Evolutionary conservation across 1,140 invertebrate genomes (phyloP), one percentile per base, ranked within the genome.

Genomic region (Lepidurus apus): DNA sequence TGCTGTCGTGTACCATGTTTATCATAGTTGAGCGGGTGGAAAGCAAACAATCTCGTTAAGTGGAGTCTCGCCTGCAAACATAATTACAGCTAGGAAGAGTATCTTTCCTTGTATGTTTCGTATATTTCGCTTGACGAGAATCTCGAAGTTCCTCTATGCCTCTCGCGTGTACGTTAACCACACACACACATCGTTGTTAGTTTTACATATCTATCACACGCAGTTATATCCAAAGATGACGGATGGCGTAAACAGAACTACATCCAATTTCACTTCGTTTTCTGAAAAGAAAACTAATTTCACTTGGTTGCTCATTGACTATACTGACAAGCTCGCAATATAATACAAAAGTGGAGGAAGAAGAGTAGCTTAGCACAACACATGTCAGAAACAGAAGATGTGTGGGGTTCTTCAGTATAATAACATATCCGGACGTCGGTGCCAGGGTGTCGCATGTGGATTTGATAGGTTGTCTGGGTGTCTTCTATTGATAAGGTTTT

Each of bases 1-100:
- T 17, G 17, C 53, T 65, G 53, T 65, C 53, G 1, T 21, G 21
- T 65, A 65, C 53, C 53, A 21, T 65, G 53, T 65, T 65, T 65
- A 65, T 65, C 53, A 65, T 65, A 65, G 53, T 65, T 65, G 53
- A 65, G 53, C 53, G 53, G 53, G 53, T 65, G 53, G 53, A 65
- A 65, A 65, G 53, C 53, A 65, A 65, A 65, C 53, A 65, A 65
- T 65, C 53, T 65, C 53, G 53, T 65, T 65, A 65, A 65, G 53
- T 65, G 53, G 53, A 65, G 17, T 65, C 53, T 65, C 53, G n/a
- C 53, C 53, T 65, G 53, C 53, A 13, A 65, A 65, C 53, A 21
- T 65, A 65, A 65, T 65, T 65, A 65, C 53, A n/a, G 53, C 53
- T 13, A 13, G 34, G 53, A 13, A 21, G 53, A 65, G 53, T 65